These are phyloP conservation scores for Manis crassicaudata DNA, from an alignment of 2,797 vertebrate species.

Conservation along the genomic window DNA sequence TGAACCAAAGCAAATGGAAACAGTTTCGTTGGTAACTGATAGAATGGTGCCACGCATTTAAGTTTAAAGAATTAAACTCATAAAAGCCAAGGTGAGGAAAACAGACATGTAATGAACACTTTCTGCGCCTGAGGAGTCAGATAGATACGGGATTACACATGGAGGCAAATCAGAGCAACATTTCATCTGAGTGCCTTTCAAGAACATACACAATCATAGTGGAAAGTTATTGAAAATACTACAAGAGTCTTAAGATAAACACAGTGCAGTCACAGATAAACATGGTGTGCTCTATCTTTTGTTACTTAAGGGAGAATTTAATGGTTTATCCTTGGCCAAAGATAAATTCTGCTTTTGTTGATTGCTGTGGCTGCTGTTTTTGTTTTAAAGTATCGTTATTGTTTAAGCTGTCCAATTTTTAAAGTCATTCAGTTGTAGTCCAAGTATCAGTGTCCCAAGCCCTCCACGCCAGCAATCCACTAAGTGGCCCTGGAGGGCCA, in stretches of 20 bases:
- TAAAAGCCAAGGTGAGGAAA: neutral
- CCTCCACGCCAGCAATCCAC: neutral
- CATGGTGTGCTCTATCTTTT: accelerated
- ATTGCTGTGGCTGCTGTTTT: neutral
- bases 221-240: neutral
- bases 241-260: neutral
- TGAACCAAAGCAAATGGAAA: constrained; percentile 4
- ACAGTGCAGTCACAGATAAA: neutral
- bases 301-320: neutral
- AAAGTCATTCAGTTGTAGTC: neutral
- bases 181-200: neutral
- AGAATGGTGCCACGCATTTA: neutral
- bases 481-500: neutral
- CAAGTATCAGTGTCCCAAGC: neutral
- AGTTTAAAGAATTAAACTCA: neutral
- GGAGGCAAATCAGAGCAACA: neutral
- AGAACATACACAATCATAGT: neutral
- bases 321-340: neutral
- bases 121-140: neutral
- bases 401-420: neutral
- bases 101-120: neutral
- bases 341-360: neutral
- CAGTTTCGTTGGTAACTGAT: neutral
- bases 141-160: neutral
- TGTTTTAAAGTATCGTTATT: neutral